Evolutionary conservation across 2,888 invertebrate species (phyloP), one percentile per base, ranked within the genome.

Genomic region (Synergus gifuensis): DNA sequence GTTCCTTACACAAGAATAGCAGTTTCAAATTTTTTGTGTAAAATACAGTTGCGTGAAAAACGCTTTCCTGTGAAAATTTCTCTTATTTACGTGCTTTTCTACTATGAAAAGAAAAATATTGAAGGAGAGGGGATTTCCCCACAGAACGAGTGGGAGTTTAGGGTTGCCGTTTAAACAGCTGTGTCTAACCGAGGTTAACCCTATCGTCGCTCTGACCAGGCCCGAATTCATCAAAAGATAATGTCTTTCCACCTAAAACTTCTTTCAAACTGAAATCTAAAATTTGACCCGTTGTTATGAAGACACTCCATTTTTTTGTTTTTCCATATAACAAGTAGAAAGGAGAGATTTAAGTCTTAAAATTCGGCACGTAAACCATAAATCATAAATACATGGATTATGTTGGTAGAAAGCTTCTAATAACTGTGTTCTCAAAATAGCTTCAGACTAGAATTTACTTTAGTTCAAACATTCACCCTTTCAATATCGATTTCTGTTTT

Each of bases 91-190:
- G 78, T 79, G 79, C 60, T 60, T 22, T 22, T 22, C 18, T 4
- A 8, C 11, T 11, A 60, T 60, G 60, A 60, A 60, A 60, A 28
- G 22, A 18, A 78, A 80, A 80, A 82, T 64, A 76, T 1, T 62
- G 44, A 44, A 40, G 28, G 18, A 11, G n/a, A 58, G 49, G 36
- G 36, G 66, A n/a, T 73, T 73, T 18, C 22, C 66, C 36, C 76
- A 79, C 76, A 79, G 79, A 81, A 80, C 82, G 79, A 76, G 83
- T 79, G 81, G 85, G 80, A 82, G 83, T 77, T 77, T 42, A 80
- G 73, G 85, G 85, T 81, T 83, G 83, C 77, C 84, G 86, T 90
- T 87, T 88, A 87, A 88, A 87, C 89, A 89, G 89, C 89, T 89
- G 89, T 84, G 82, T 81, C 73, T 78, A 62, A 62, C 82, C 85